A percentile compares a stretch with the other conserved stretches of the same genome.
Evolutionary conservation across 2,113 vertebrate genomes (phyloP).

Genomic region (Semicossyphus pulcher): DNA sequence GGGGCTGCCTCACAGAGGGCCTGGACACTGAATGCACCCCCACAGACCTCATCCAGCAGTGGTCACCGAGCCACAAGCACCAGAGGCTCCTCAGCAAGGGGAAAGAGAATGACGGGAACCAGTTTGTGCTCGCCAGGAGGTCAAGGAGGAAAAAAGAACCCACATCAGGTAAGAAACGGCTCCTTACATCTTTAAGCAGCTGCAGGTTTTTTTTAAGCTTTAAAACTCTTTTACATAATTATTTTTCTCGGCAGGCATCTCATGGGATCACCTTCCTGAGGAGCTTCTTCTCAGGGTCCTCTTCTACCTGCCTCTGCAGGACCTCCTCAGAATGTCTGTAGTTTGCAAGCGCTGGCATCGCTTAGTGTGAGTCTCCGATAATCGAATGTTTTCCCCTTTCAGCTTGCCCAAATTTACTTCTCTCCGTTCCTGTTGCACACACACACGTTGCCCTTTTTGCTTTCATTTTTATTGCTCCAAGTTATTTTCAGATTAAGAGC

Average conservation of each 20-base stretch:
- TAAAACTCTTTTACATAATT: not conserved
- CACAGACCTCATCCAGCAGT: conserved; percentile 81
- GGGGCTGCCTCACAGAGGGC: conserved; percentile 63
- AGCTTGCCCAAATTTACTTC: no score
- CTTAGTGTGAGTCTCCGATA: conserved; percentile 87
- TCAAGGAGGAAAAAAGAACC: conserved; percentile 79
- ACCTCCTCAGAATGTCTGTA: conserved; percentile 85
- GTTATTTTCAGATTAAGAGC: no score
- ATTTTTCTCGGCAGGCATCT: conserved; percentile 76
- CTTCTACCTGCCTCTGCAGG: conserved; percentile 84
- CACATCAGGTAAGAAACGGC: conserved; percentile 39
- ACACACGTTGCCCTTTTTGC: no score
- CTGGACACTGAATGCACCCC: conserved; percentile 88
- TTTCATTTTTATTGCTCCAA: no score
- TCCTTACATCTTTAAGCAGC: not conserved
- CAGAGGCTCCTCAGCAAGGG: conserved; percentile 74
- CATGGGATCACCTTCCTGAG: conserved; percentile 91
- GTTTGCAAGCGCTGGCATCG: conserved; percentile 90
- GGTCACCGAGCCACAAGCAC: conserved; percentile 83
- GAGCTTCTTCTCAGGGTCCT: conserved; percentile 91
- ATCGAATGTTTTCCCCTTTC: no score
- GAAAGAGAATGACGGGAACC: conserved; percentile 81
- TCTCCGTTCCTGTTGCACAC: no score
- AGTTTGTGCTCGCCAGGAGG: conserved; percentile 84
- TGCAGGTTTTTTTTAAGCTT: not conserved